These are phyloP conservation scores for Exocentrus adspersus DNA, from an alignment of 2,888 invertebrate species.

Conservation along the genomic window DNA sequence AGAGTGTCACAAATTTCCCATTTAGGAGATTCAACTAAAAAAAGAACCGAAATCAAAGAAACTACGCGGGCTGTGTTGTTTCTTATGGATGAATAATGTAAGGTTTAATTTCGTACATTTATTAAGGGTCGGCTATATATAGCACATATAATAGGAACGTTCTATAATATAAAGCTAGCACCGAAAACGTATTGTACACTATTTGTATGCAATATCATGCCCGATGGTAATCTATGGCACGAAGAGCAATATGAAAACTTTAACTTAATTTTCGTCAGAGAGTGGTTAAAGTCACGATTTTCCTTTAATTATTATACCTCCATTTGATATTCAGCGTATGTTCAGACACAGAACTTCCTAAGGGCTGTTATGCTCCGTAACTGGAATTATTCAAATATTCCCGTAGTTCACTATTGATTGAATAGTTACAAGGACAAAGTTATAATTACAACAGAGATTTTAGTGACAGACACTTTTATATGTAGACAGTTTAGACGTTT, in stretches of 20 bases:
- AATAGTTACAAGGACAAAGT: no score
- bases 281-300: slow-evolving; percentile 24
- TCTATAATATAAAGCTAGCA: neutral
- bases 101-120: neutral
- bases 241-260: slow-evolving; percentile 33
- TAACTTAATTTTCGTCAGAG: slow-evolving; percentile 34
- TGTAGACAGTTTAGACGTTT: no score
- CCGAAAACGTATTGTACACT: slow-evolving; percentile 17
- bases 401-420: no score
- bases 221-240: slow-evolving; percentile 34
- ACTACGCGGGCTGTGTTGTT: no score
- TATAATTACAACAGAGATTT: no score
- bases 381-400: neutral
- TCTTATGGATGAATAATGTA: no score
- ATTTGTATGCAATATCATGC: slow-evolving; percentile 40
- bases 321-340: slow-evolving; percentile 2
- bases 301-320: slow-evolving; percentile 34
- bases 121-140: neutral
- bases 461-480: no score
- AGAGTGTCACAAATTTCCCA: no score
- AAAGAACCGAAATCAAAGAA: no score
- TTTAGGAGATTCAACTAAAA: no score
- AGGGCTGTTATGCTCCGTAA: neutral
- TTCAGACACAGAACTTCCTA: neutral
- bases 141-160: no score